These are phyloP conservation scores for Drosophila repletoides DNA, from an alignment of 1,140 invertebrate species.

Conservation along the genomic window DNA sequence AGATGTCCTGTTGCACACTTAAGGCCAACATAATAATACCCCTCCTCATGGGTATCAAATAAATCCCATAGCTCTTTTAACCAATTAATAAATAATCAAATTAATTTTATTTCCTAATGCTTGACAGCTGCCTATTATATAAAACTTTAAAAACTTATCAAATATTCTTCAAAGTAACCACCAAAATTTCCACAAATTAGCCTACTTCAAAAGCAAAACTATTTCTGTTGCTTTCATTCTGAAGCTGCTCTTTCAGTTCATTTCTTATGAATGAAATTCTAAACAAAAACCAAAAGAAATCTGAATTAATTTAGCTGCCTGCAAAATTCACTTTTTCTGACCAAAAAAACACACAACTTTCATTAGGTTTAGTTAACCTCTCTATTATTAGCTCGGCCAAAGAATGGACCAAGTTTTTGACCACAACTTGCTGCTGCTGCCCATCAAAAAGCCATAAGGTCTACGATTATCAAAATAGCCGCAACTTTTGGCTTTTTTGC, in stretches of 20 bases:
- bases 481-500: conserved; percentile 28
- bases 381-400: conserved; percentile 58
- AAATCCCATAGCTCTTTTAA: too few species aligned
- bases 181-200: neutral
- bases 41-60: too few species aligned
- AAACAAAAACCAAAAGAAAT: conserved; percentile 1
- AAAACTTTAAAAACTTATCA: too few species aligned
- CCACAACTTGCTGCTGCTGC: conserved; percentile 21
- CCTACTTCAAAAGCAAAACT: conserved; percentile 7
- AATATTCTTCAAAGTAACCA: too few species aligned
- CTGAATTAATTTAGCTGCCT: conserved; percentile 12
- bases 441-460: conserved; percentile 56
- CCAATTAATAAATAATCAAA: too few species aligned
- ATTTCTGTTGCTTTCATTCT: too few species aligned
- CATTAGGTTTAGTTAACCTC: conserved; percentile 70
- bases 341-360: conserved; percentile 38
- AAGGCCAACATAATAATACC: too few species aligned
- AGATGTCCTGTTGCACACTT: too few species aligned
- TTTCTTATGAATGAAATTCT: neutral
- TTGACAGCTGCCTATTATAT: too few species aligned
- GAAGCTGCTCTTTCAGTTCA: neutral
- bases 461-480: conserved; percentile 47
- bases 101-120: too few species aligned
- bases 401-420: conserved; percentile 38
- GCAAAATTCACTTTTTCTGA: neutral